These are phyloP conservation scores for Chroicocephalus ridibundus DNA, from an alignment of 2,113 vertebrate genomes.

Conservation along the genomic window DNA sequence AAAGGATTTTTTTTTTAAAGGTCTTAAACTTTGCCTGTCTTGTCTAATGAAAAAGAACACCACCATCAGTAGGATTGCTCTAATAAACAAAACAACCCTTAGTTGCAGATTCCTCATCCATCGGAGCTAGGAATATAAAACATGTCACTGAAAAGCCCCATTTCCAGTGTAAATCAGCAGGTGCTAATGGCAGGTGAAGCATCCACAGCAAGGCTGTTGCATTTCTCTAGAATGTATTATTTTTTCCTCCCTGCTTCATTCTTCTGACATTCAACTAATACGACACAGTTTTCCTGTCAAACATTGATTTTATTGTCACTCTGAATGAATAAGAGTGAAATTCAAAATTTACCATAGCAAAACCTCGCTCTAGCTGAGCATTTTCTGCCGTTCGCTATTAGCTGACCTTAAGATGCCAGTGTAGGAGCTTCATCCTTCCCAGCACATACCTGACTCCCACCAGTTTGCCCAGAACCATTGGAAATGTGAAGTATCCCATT, in stretches of 20 bases:
- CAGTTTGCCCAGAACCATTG: not conserved
- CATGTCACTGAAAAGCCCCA: not conserved
- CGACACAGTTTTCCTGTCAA: not conserved
- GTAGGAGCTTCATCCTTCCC: not conserved
- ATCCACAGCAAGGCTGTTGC: not conserved
- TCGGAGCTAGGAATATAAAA: not conserved
- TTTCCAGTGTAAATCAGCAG: not conserved
- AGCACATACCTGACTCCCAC: not conserved
- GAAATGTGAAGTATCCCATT: accelerated
- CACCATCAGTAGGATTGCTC: not conserved
- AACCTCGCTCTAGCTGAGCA: not conserved
- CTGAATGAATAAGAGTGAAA: not conserved
- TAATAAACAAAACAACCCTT: not conserved
- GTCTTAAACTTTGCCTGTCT: not conserved
- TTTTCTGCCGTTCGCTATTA: not conserved
- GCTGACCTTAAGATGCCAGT: not conserved
- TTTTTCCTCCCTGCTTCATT: not conserved
- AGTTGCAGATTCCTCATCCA: not conserved
- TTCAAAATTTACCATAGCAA: too few species aligned
- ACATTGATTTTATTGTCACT: not conserved
- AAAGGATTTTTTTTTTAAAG: not conserved
- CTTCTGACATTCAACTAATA: not conserved
- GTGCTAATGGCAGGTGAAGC: not conserved
- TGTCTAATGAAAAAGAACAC: not conserved
- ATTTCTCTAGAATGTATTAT: accelerated